Evolutionary conservation across 2,888 invertebrate genomes (phyloP), one percentile per base, ranked within the genome.

Genomic region (Trichogramma evanescens): DNA sequence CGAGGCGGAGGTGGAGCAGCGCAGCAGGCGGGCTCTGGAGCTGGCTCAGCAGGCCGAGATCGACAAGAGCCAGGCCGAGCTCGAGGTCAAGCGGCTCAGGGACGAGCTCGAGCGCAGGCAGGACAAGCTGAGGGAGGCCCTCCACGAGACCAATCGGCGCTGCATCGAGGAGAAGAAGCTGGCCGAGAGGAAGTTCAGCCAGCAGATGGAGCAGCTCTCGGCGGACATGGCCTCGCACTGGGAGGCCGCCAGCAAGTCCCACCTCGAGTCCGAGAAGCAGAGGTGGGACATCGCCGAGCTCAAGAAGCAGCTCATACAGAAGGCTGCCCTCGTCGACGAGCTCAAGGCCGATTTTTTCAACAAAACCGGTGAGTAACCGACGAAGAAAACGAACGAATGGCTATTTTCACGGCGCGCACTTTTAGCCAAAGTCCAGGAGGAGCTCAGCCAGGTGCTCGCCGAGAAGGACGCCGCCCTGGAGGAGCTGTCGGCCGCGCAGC

Each of bases 401-500:
- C 26, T 26, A 26, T 26, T 26, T 26, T 26, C 26, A 26, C 26
- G 26, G 26, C 26, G 26, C 26, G 26, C 26, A 2, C 3, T 3
- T 77, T 4, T 74, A 89, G 88, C 86, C 6, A 85, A 83, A 43
- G 82, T 91, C 50, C 88, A 92, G 74, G 89, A 89, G 0, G 91
- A 92, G 70, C 79, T 91, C 65, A 86, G 88, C 5, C 87, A 89
- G 69, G 86, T 85, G 5, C 82, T 88, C 55, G 89, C 89, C 0
- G 91, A 91, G 72, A 89, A 89, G 69, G 88, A 90, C 42, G 86
- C 89, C 0, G 74, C 89, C 6, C 91, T 91, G 66, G 90, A 91
- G 70, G 91, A 92, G 70, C 80, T 91, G n/a, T 84, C 89, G 0
- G 83, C 86, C 40, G 80, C 88, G 7, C 84, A 89, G 55, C 74